Conservation (phyloP, 2,797 vertebrate genomes). For the Sebastiscus tertius region DNA sequence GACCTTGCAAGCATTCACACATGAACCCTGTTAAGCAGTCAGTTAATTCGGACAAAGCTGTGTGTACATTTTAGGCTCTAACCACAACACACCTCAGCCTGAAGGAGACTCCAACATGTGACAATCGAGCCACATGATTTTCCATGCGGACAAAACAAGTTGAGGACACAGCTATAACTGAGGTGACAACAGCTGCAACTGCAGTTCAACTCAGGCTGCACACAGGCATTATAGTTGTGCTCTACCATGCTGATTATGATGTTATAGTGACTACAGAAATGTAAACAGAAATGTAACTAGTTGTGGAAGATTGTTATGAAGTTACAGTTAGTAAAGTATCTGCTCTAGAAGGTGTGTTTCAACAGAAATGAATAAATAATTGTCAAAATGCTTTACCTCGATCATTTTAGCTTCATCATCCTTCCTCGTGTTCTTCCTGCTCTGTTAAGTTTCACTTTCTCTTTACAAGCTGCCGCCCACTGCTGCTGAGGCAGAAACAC, state of each 20-base stretch:
- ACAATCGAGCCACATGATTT: slow-evolving; percentile 42
- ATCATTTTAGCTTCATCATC: slow-evolving; percentile 64
- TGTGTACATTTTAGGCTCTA: neutral
- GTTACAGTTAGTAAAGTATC: neutral
- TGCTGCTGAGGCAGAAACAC: slow-evolving; percentile 11
- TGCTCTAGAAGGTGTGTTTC: neutral
- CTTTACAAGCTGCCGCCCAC: slow-evolving; percentile 72
- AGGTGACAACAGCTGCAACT: slow-evolving; percentile 68
- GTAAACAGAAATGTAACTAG: too few species aligned
- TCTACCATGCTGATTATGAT: neutral
- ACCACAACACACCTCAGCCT: slow-evolving; percentile 2
- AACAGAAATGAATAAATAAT: neutral
- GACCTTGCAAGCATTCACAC: neutral
- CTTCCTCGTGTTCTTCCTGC: neutral
- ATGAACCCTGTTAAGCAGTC: neutral
- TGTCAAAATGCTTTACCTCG: slow-evolving; percentile 49
- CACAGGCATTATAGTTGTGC: neutral
- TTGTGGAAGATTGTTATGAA: neutral
- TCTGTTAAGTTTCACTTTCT: slow-evolving; percentile 82
- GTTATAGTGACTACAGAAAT: neutral
- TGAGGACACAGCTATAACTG: slow-evolving; percentile 61
- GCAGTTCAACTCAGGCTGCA: slow-evolving; percentile 34
- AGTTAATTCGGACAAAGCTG: neutral
- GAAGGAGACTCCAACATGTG: slow-evolving; percentile 35
- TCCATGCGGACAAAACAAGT: slow-evolving; percentile 43